phyloP scores from a whole-genome alignment of 2,888 invertebrate genomes.

The Tetheella fluctuosa region DNA sequence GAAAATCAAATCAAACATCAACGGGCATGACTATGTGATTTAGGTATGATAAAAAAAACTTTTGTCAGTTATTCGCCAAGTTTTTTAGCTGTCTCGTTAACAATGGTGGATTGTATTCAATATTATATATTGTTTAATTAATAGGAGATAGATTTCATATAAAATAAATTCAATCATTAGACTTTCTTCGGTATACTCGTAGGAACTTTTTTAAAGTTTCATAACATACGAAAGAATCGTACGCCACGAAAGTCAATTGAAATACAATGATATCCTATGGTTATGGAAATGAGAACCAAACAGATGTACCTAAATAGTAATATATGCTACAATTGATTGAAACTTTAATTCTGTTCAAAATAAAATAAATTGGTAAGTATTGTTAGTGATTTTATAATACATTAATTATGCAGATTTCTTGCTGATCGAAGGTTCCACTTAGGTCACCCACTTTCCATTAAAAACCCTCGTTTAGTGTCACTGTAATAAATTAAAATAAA shows the following conservation, averaged over 20 bases:
- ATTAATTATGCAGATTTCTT: neutral
- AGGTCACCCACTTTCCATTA: neutral
- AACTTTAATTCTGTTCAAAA: neutral
- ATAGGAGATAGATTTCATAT: slow-evolving; percentile 15
- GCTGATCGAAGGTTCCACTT: neutral
- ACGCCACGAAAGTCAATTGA: neutral
- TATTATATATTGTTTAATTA: slow-evolving; percentile 19
- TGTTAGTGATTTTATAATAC: neutral
- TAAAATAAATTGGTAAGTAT: neutral
- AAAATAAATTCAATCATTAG: neutral
- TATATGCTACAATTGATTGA: neutral
- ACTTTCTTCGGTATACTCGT: slow-evolving; percentile 1
- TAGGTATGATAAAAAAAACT: slow-evolving; percentile 24
- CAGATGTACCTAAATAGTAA: too few species aligned
- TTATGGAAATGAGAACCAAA: neutral
- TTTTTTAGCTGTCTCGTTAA: slow-evolving; percentile 23
- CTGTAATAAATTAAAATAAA: too few species aligned
- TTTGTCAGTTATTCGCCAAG: slow-evolving; percentile 29
- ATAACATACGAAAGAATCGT: neutral
- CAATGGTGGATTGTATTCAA: slow-evolving; percentile 21
- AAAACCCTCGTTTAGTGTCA: too few species aligned
- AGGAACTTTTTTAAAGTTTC: neutral
- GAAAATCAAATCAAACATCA: slow-evolving; percentile 33
- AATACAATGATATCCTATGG: neutral
- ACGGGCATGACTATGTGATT: slow-evolving; percentile 34